These are phyloP conservation scores for Acleris emargana DNA, from an alignment of 2,888 invertebrate genomes.

Conservation along the genomic window DNA sequence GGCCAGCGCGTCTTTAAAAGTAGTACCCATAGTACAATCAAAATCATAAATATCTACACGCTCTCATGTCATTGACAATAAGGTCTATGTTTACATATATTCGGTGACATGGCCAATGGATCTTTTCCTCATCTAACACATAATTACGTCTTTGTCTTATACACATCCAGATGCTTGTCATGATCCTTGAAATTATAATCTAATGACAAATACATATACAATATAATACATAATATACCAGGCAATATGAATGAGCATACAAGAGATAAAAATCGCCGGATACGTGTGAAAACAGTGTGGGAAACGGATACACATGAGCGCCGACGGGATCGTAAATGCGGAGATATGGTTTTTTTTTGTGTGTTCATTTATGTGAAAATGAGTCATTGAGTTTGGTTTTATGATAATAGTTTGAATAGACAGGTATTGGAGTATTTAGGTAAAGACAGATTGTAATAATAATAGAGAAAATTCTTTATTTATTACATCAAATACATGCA, in stretches of 20 bases:
- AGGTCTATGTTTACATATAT: no score
- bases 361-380: slow-evolving; percentile 1
- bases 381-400: not conserved
- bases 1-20: no score
- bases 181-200: slow-evolving; percentile 7
- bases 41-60: no score
- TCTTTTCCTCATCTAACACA: not conserved
- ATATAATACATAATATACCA: slow-evolving; percentile 27
- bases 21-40: no score
- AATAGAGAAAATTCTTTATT: no score
- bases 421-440: no score
- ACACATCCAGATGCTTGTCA: not conserved
- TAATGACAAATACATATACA: slow-evolving; percentile 19
- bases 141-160: not conserved
- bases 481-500: no score
- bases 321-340: not conserved
- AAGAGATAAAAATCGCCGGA: slow-evolving; percentile 32
- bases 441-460: no score
- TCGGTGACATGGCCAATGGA: no score
- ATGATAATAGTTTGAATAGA: not conserved
- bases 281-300: slow-evolving; percentile 36
- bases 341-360: slow-evolving; percentile 12
- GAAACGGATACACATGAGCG: slow-evolving; percentile 26
- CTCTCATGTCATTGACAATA: no score
- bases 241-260: slow-evolving; percentile 31